A percentile compares a stretch with the other conserved stretches of the same genome.
These are phyloP conservation scores for Amphimedon queenslandica DNA, from an alignment of 37 sponge, comb jelly and placozoan species.

Conservation along the genomic window DNA sequence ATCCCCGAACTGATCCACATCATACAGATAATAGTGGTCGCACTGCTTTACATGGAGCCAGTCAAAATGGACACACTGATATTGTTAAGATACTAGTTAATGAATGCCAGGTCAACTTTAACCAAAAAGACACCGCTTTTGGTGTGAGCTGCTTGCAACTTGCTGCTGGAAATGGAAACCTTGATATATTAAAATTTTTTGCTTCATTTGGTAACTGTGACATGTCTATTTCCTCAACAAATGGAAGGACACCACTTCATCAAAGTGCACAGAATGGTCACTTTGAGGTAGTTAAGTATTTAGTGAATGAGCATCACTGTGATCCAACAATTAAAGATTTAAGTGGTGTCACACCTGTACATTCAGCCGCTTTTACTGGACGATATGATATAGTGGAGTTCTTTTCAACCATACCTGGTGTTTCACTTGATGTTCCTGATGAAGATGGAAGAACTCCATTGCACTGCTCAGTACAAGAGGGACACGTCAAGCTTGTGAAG, in stretches of 20 bases:
- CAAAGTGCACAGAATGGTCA: constrained; percentile 36
- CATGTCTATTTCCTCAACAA: background rate
- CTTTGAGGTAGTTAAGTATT: constrained; percentile 38
- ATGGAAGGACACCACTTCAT: constrained; percentile 41
- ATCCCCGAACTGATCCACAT: background rate
- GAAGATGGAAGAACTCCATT: constrained; percentile 32
- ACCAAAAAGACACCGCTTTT: constrained; percentile 6
- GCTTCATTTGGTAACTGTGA: constrained; percentile 21
- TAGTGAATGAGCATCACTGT: constrained; percentile 25
- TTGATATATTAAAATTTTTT: constrained; percentile 14
- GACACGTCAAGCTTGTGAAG: constrained; percentile 62
- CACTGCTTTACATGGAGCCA: constrained; percentile 24
- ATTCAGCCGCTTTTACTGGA: constrained; percentile 33
- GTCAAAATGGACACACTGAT: constrained; percentile 38
- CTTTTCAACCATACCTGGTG: constrained; percentile 14
- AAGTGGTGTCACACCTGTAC: constrained; percentile 19
- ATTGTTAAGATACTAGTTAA: constrained; percentile 32
- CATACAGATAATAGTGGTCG: constrained; percentile 34
- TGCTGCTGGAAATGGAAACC: constrained; percentile 44
- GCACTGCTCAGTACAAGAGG: constrained; percentile 64
- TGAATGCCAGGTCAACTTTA: constrained; percentile 8
- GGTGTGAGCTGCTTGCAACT: constrained; percentile 28
- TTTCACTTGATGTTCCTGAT: constrained; percentile 12
- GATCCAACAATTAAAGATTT: constrained; percentile 21
- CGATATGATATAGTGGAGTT: constrained; percentile 23